Evolutionary conservation across 2,888 invertebrate species (phyloP), one percentile per base, ranked within the genome.

Genomic region (Thera britannica): DNA sequence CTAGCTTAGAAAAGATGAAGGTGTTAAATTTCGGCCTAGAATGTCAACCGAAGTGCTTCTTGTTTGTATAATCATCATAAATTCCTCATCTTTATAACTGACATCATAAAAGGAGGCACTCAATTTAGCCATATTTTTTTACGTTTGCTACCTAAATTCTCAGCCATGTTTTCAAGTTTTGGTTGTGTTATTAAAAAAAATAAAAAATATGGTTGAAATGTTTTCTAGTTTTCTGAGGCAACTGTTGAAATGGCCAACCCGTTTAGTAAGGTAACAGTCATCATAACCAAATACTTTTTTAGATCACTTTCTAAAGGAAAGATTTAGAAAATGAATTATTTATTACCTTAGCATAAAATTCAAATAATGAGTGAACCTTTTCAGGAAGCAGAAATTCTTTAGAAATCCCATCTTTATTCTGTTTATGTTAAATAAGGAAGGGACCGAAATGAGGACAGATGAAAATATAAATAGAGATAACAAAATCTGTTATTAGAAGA

Each of bases 331-430:
- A 56, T 38, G 38, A 56, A 38, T 56, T 12, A 38, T 56, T 56
- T 41, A 56, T 56, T 12, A n/a, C 41, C 38, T 7, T 12, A 41
- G 38, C 12, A 56, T 56, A 41, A 78, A 82, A 79, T 79, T 79
- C 46, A 76, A 79, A 79, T 82, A 67, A 72, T 60, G 35, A 62
- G 49, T 12, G 12, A 60, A 36, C 58, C 38, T 62, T 70, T 72
- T 72, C 75, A 74, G 71, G 61, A 65, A 62, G n/a, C n/a, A n/a
- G 12, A 60, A 72, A 72, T 72, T 73, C 72, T 72, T 74, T 64
- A 57, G 46, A 72, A 74, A 73, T 71, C 63, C 71, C 72, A 68
- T 73, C 73, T 74, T 72, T 51, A 67, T 72, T 57, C 62, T 71
- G 54, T 67, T 69, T 63, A 58, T 61, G 72, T 62, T 58, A 55